Base-by-base conservation (phyloP, 2,113 vertebrate genomes). In the Syngnathoides biaculeatus region DNA sequence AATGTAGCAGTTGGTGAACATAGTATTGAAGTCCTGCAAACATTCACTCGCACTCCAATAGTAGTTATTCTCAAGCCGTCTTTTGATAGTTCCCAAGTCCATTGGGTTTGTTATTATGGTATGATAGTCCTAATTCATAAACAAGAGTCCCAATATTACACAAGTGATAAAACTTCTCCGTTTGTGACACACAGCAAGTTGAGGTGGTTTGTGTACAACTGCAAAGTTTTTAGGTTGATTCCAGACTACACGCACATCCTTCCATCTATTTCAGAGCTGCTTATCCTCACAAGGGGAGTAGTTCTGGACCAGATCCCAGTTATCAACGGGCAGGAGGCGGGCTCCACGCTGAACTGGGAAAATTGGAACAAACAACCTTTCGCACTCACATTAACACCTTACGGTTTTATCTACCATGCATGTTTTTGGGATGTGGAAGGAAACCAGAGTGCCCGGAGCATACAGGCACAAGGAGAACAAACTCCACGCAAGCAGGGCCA, bases 1-100 rank as follows among this genome's bases (percentile, higher is more conserved):
- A 62, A 98, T 95, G 82, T 98, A 98, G 84, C 97, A 99, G 67
- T 99, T 99, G 81, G 95, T 99, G 90, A 99, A 99, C 97, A 99
- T 99, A 81, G 95, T 98, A 91, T 99, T 98, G 93, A 99, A 96
- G 83, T 99, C 97, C 69, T 97, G 94, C 95, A 99, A 94, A 69
- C 97, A 99, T 79, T 99, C 97, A 45, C 92, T 95, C 0, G 97
- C 95, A 22, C 94, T 98, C 94, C 93, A 94, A 20, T 99, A 99
- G 64, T 98, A 99, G 68, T 92, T 95, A 69, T 94, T 97, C 73
- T 99, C 95, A 40, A 99, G 91, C 11, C 97, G 91, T 83, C 94
- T 95, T 90, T 97, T 98, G 81, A 99, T 99, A 0, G 95, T 98
- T 20, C 96, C 97, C 95, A 99, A 93, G 59, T 99, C 97, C 97